Base-by-base conservation (phyloP, 2,797 vertebrate species). In the Hemibagrus guttatus region DNA sequence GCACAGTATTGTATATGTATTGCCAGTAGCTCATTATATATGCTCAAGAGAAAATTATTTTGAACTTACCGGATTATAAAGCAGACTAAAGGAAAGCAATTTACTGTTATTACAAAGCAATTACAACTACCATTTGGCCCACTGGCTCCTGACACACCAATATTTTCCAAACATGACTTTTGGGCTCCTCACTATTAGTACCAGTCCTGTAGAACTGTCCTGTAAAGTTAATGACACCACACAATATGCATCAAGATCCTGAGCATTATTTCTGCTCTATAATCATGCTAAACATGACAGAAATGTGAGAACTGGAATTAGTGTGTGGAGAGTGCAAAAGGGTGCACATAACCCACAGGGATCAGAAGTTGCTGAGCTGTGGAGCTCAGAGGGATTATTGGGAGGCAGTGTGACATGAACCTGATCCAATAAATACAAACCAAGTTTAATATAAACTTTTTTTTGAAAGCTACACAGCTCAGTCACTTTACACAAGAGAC, bases 261-360 rank as follows among this genome's bases (percentile, higher is more conserved):
- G 58, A 23, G 78, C 31, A 63, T 81, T 59, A 63, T n/a, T 39
- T 39, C 58, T n/a, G 28, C 75, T 56, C 75, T 78, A 31, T 56
- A 78, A 78, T 78, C 28, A 78, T 54, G 17, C 63, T 68, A 72
- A 84, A 71, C 42, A 69, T 59, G 46, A 52, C 16, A 56, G 49
- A 71, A 83, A 83, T 84, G 54, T 46, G 28, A 72, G 31, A 84
- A 19, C 26, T 74, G 54, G 54, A 35, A 74, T 72, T 74, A 84
- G 19, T 72, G 83, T 84, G 54, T 59, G 35, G 6, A 64, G 42
- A 75, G 56, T 46, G 19, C 56, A 61, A 52, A 76, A 84, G 26
- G 68, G 49, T 68, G 56, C 69, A 52, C 31, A 72, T 71, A 56
- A 81, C 59, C 81, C 52, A 56, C 56, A 42, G 26, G 58, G 56